Base-by-base conservation (phyloP, 2,888 invertebrate genomes). In the Horisme vitalbata region DNA sequence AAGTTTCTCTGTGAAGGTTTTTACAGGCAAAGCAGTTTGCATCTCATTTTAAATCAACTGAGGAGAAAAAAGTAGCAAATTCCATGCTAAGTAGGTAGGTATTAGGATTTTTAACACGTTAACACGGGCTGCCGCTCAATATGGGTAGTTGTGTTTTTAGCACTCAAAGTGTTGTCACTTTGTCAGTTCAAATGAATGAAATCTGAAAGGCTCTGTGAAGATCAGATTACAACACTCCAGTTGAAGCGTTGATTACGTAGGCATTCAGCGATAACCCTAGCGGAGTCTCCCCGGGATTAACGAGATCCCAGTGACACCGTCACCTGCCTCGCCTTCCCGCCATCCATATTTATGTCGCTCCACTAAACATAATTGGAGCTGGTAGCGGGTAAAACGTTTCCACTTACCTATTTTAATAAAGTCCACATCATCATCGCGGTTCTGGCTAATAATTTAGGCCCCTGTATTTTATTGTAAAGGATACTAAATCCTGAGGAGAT, bases 301-400 rank as follows among this genome's bases (percentile, higher is more conserved):
- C 50, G 56, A 55, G 57, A 57, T 59, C 61, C 57, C 51, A 60
- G 45, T 63, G 68, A 66, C 65, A 63, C 61, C 41, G 63, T 67
- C 48, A 43, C 48, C 66, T 59, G 61, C 54, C 52, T 45, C 43
- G 41, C 33, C 32, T 13, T 15, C 27, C 35, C 49, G 34, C 62
- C 63, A 65, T 74, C 60, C 67, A 72, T 71, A 68, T 72, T 72
- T 65, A 72, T 71, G 56, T 52, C 28, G 38, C 45, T 48, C 37
- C 41, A 56, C 55, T 58, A 57, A 61, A 58, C 63, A 50, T 65
- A 67, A 68, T 62, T 59, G 59, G 54, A 44, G n/a, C n/a, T n/a
- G n/a, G n/a, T n/a, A n/a, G n/a, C n/a, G n/a, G n/a, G n/a, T n/a
- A n/a, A n/a, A n/a, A n/a, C n/a, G n/a, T 18, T 18, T 20, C 11